Evolutionary conservation across 64 coral and sea anemone species (phyloP), one percentile per base, ranked within the genome.

Genomic region (Montipora capricornis): DNA sequence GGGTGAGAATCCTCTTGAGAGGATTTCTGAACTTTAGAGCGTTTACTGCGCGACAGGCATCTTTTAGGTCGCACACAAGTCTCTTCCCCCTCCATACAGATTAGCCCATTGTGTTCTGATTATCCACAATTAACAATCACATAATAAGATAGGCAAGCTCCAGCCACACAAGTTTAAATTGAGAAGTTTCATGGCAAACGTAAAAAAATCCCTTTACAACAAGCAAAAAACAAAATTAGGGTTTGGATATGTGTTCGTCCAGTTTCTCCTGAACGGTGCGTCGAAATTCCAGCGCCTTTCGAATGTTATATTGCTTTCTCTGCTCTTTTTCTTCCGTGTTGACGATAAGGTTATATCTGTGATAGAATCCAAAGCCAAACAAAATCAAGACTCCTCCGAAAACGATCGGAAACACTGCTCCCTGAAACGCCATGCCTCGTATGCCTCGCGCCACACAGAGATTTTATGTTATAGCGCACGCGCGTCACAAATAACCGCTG

Each of bases 321-420:
- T 96, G 66, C 19, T 89, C 71, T 62, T 92, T 80, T 44, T 99
- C 89, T 17, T 93, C 80, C 7, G 89, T 58, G 20, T 96, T 92
- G 44, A 93, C 82, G 44, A 99, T 81, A 69, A 99, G 91, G 45
- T 77, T 94, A 29, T 94, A 87, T 71, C 98, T 93, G 89, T 99
- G 91, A 74, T 94, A 93, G 79, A 96, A 99, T 80, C 78, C 95
- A 78, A 99, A 79, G 45, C 89, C 91, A 79, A 99, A 87, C 14
- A 96, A 74, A 14, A 93, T 87, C 59, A 99, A 87, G 16, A 88
- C 59, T 75, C 95, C 98, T 78, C 89, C 74, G 87, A 99, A 96
- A 12, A 94, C 88, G 2, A 96, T 55, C 44, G 98, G 98, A 24
- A 96, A 99, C 20, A 92, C 69, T 4, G 95, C 64, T 55, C 87